A percentile compares a stretch with the other conserved stretches of the same genome.
phyloP scores from a whole-genome alignment of 2,888 invertebrate genomes.

The Neelides folsomi region DNA sequence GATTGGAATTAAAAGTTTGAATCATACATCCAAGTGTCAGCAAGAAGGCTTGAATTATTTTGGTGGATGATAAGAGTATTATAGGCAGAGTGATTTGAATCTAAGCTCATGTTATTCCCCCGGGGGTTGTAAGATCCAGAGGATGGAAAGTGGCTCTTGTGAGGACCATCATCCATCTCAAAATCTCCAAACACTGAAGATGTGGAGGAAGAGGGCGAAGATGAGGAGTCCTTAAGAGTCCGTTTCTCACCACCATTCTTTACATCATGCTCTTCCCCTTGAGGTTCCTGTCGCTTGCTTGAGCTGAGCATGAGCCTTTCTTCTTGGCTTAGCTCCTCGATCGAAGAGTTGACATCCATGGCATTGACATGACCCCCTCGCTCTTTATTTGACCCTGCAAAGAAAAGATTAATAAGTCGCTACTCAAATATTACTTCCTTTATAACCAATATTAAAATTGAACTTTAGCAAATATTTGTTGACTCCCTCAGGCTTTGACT shows the following conservation, averaged over 20 bases:
- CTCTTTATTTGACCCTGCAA: no score
- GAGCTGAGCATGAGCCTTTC: constrained; percentile 69
- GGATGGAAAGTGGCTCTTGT: not conserved
- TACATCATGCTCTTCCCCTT: constrained; percentile 69
- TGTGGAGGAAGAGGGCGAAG: constrained; percentile 15
- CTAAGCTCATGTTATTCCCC: constrained; percentile 29
- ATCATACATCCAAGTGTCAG: constrained; percentile 33
- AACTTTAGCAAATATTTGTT: no score
- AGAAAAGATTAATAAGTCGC: no score
- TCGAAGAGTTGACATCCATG: constrained; percentile 45
- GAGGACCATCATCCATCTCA: constrained; percentile 17
- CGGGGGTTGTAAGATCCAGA: constrained; percentile 9
- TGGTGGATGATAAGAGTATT: constrained; percentile 73
- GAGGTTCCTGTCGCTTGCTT: constrained; percentile 74
- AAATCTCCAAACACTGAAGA: constrained; percentile 16
- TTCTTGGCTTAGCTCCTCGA: constrained; percentile 73
- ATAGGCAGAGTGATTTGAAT: constrained; percentile 48
- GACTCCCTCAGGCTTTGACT: no score
- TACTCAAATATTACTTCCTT: no score
- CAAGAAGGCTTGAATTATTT: constrained; percentile 37
- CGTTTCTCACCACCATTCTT: constrained; percentile 11
- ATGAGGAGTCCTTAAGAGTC: constrained; percentile 2
- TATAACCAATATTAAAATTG: no score
- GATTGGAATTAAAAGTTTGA: not conserved
- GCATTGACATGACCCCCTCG: no score